Evolutionary conservation across 2,888 invertebrate genomes (phyloP).

Genomic region (Ophion ventricosus): DNA sequence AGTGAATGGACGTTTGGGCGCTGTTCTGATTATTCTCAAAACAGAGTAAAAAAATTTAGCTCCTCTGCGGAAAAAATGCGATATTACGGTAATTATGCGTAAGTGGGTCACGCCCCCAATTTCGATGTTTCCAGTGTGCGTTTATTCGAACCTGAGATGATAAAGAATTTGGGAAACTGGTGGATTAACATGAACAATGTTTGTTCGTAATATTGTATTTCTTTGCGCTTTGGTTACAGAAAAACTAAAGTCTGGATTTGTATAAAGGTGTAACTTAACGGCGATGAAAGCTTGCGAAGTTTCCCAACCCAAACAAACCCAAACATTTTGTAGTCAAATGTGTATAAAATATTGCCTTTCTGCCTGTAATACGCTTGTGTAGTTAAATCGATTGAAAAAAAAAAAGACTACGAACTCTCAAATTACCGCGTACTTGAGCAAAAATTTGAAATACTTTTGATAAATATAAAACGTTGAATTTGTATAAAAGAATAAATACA

Average conservation of each 20-base stretch:
- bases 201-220: not conserved
- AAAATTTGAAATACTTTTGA: not conserved
- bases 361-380: not conserved
- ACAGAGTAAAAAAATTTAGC: too few relatives aligned
- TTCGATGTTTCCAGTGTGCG: not conserved
- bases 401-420: not conserved
- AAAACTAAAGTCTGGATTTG: not conserved
- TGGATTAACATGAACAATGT: not conserved
- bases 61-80: too few relatives aligned
- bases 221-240: not conserved
- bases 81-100: too few relatives aligned
- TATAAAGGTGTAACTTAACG: too few relatives aligned
- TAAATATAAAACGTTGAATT: conserved; percentile 33
- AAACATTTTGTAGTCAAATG: not conserved
- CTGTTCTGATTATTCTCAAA: too few relatives aligned
- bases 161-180: not conserved
- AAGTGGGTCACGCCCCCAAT: too few relatives aligned
- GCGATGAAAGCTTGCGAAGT: too few relatives aligned
- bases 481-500: conserved; percentile 45
- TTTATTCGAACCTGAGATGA: not conserved
- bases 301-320: too few relatives aligned
- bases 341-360: not conserved
- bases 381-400: not conserved
- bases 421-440: not conserved
- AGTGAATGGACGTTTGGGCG: too few relatives aligned